These are phyloP conservation scores for Halictus quadricinctus DNA, from an alignment of 2,888 invertebrate species.

Conservation along the genomic window DNA sequence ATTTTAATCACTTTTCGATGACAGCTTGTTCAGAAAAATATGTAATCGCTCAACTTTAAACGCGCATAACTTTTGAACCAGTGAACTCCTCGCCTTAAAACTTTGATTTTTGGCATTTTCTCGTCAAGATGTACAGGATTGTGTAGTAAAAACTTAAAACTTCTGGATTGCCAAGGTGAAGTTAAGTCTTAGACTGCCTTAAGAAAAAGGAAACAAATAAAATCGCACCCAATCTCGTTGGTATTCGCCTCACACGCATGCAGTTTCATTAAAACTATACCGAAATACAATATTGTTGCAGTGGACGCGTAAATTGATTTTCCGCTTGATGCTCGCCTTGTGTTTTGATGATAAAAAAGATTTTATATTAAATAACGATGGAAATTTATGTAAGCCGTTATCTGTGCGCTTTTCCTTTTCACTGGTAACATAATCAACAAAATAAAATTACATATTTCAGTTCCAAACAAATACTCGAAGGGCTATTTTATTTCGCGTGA, in stretches of 20 bases:
- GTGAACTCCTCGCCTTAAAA: too few relatives aligned
- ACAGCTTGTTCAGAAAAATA: too few relatives aligned
- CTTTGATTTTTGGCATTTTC: too few relatives aligned
- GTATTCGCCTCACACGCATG: slow-evolving; percentile 50
- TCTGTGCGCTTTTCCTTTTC: slow-evolving; percentile 26
- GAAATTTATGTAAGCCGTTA: neutral
- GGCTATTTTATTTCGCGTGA: neutral
- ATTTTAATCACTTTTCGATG: too few relatives aligned
- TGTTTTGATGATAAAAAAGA: neutral
- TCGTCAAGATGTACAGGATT: too few relatives aligned
- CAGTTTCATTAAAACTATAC: slow-evolving; percentile 38
- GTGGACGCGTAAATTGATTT: slow-evolving; percentile 19
- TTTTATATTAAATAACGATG: neutral
- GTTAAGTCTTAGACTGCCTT: neutral
- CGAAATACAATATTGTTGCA: slow-evolving; percentile 16
- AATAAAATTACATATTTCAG: neutral
- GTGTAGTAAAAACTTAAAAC: too few relatives aligned
- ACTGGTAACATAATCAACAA: neutral
- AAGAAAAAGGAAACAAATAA: neutral
- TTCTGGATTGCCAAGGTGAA: too few relatives aligned
- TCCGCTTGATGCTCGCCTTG: slow-evolving; percentile 21
- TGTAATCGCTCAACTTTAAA: too few relatives aligned
- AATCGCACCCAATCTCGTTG: slow-evolving; percentile 28
- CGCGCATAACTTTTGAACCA: too few relatives aligned
- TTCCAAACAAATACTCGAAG: neutral